These are phyloP conservation scores for Heliornis fulica DNA, from an alignment of 2,113 vertebrate genomes.

Conservation along the genomic window DNA sequence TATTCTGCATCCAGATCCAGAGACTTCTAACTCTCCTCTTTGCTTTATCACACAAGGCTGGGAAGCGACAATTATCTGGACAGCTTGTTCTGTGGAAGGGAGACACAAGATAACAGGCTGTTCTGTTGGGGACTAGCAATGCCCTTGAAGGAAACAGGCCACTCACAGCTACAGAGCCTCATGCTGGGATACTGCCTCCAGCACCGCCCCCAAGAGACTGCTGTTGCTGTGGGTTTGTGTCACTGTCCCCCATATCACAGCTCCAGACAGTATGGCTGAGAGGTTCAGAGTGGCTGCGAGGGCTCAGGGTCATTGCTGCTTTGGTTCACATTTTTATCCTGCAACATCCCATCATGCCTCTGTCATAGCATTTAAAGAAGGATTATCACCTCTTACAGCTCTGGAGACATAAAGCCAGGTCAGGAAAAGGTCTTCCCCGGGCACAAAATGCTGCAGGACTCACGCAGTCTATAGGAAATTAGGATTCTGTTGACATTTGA, in stretches of 20 bases:
- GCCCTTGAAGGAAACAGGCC: not conserved
- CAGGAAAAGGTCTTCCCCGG: not conserved
- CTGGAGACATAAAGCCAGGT: not conserved
- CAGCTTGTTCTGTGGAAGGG: not conserved
- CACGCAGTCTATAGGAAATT: not conserved
- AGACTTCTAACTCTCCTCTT: not conserved
- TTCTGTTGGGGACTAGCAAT: not conserved
- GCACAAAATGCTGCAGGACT: not conserved
- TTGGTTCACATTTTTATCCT: not conserved
- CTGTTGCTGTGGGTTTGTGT: not conserved
- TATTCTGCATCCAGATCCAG: not conserved
- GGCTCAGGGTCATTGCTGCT: not conserved
- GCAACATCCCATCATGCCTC: not conserved
- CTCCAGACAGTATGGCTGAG: not conserved
- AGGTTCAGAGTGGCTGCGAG: not conserved
- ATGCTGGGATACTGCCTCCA: not conserved
- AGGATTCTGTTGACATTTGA: not conserved
- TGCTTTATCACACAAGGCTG: not conserved
- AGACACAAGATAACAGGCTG: not conserved
- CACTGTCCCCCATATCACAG: not conserved
- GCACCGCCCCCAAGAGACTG: rapidly evolving
- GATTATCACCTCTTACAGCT: not conserved
- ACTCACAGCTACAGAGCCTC: not conserved
- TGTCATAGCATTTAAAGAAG: not conserved
- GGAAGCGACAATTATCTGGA: not conserved